Conservation (phyloP, 2,113 vertebrate genomes). For the Nyctereutes procyonoides region DNA sequence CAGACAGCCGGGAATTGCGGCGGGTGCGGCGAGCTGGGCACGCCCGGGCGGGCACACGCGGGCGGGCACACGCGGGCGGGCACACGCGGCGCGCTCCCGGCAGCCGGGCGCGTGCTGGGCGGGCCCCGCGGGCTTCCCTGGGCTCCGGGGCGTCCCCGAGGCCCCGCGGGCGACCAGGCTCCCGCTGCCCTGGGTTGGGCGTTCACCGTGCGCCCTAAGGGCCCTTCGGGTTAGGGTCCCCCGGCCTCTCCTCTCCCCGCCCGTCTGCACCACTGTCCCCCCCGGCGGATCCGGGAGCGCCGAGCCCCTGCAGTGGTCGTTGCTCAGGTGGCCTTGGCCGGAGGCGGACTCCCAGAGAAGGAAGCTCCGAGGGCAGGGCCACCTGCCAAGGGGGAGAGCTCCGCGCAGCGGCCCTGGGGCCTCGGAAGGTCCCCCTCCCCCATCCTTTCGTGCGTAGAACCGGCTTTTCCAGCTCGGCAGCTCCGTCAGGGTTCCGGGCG, state of each 20-base stretch:
- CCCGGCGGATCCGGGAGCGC: neutral
- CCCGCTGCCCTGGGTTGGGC: neutral
- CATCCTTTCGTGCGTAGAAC: neutral
- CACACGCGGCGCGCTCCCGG: neutral
- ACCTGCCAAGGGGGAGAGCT: neutral
- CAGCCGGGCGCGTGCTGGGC: neutral
- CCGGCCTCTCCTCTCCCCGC: neutral
- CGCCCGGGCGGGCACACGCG: neutral
- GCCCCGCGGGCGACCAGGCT: neutral
- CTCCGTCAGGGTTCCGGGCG: neutral
- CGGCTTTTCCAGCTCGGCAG: slow-evolving; percentile 33
- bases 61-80: neutral
- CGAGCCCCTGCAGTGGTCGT: neutral
- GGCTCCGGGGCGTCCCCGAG: neutral
- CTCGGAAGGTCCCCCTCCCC: neutral
- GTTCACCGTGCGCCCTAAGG: neutral
- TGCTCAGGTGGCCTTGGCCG: neutral
- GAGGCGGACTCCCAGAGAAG: neutral
- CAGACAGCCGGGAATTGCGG: slow-evolving; percentile 73
- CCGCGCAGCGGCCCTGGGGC: neutral
- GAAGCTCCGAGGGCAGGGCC: neutral
- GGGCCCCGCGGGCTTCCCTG: neutral
- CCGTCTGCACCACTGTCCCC: neutral
- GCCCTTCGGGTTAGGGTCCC: neutral
- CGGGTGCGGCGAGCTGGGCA: slow-evolving; percentile 10